phyloP scores from a whole-genome alignment of 2,888 invertebrate species.

The Neria commutata region DNA sequence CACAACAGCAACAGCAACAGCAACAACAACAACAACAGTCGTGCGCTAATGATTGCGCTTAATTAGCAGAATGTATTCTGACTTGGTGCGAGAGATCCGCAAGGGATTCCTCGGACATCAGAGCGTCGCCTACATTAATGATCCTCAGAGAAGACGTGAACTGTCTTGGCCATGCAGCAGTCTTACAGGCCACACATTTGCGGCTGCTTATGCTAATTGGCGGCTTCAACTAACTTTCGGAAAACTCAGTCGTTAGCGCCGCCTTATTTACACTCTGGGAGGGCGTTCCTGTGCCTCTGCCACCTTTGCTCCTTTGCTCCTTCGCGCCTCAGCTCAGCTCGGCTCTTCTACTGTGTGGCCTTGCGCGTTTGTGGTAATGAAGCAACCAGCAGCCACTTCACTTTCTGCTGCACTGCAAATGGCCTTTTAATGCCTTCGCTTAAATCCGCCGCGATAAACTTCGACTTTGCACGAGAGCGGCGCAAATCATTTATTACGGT shows the following conservation, averaged over 20 bases:
- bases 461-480: conserved; percentile 29
- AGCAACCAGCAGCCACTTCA: background rate
- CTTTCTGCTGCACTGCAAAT: conserved; percentile 13
- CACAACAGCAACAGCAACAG: conserved; percentile 15
- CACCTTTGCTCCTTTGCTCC: no score
- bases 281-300: background rate
- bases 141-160: background rate
- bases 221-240: background rate
- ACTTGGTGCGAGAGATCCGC: background rate
- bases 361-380: conserved; percentile 16
- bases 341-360: no score
- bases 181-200: no score
- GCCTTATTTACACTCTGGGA: conserved; percentile 3
- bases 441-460: conserved; percentile 37
- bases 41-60: conserved; percentile 34
- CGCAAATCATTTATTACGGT: conserved; percentile 38
- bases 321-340: no score
- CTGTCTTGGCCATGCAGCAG: background rate
- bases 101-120: background rate
- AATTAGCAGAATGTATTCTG: conserved; percentile 29
- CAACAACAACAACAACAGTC: conserved; percentile 8
- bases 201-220: background rate
- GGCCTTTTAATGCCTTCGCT: conserved; percentile 28
- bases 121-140: background rate
- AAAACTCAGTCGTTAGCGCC: background rate